Evolutionary conservation across 2,113 vertebrate genomes (phyloP), one percentile per base, ranked within the genome.

Genomic region (Microcebus ravelobensis): DNA sequence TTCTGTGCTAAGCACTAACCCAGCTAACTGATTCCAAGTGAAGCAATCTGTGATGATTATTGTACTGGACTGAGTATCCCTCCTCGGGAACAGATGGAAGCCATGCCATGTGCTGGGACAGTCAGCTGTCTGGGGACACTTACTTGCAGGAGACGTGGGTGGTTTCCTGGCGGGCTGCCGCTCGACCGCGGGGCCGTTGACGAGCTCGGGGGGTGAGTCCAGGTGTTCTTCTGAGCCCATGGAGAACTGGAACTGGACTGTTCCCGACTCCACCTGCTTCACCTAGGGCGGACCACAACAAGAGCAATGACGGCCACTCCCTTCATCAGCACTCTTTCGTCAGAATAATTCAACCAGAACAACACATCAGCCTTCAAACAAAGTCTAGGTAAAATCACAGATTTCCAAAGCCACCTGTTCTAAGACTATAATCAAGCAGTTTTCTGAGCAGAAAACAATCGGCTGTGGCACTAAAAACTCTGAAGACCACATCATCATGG

Each of bases 161-260:
- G 98, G 98, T 93, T 98, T 98, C 97, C 96, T 98, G 29, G 34
- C 95, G 34, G 83, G 74, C n/a, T 74, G 36, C 20, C 23, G 79
- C 96, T 98, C 94, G 9, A 97, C 98, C 87, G 80, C 81, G 63
- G 93, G 98, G 50, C 82, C 92, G 29, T 23, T 96, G 11, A 85
- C 82, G 29, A 68, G 93, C 42, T 96, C 96, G 0, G 90, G 52
- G 3, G 98, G 96, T n/a, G 90, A 95, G 45, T 97, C 97, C 21
- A 94, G 79, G 89, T 90, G 98, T 93, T 96, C 98, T 13, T 99
- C 98, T 0, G 87, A 77, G 94, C 98, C 95, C 36, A 98, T 97
- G 0, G 98, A 98, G 97, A 99, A 99, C 82, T 93, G 98, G 98
- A 99, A 99, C 59, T 96, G 98, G 87, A 99, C 57, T 0, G 96